phyloP scores from a whole-genome alignment of 2,797 vertebrate genomes.

The Chelidonichthys spinosus region DNA sequence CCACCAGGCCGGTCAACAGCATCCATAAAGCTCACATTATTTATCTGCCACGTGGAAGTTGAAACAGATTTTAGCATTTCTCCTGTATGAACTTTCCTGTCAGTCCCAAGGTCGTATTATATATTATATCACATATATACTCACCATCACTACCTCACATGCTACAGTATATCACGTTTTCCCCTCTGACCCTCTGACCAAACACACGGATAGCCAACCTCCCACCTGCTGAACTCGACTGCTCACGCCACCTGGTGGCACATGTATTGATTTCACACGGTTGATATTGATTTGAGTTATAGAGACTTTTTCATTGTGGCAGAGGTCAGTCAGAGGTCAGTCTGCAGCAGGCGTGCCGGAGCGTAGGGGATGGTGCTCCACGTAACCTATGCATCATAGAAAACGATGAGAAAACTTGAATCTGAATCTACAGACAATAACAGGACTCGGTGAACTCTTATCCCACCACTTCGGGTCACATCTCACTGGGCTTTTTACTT shows the following conservation, averaged over 20 bases:
- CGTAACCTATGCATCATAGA: not conserved
- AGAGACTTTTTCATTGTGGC: not conserved
- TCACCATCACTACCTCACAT: not conserved
- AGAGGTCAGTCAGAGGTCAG: conserved; percentile 31
- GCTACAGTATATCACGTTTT: not conserved
- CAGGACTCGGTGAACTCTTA: no score
- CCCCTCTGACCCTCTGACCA: not conserved
- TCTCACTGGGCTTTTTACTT: no score
- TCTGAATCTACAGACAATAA: not conserved
- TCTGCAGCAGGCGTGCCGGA: not conserved
- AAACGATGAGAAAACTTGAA: not conserved
- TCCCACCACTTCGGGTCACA: no score
- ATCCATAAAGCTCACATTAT: conserved; percentile 32
- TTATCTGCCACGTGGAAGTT: conserved; percentile 28
- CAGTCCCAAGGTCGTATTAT: conserved; percentile 5
- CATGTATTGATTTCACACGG: conserved; percentile 20
- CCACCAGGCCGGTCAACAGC: conserved; percentile 7
- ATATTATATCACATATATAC: not conserved
- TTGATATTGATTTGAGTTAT: conserved; percentile 17
- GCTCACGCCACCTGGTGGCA: not conserved
- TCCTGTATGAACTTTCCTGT: conserved; percentile 26
- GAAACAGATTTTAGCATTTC: not conserved
- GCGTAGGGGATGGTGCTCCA: not conserved
- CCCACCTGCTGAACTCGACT: conserved; percentile 4
- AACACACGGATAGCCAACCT: conserved; percentile 37